Evolutionary conservation across 2,113 vertebrate species (phyloP).

Genomic region (Motacilla alba): DNA sequence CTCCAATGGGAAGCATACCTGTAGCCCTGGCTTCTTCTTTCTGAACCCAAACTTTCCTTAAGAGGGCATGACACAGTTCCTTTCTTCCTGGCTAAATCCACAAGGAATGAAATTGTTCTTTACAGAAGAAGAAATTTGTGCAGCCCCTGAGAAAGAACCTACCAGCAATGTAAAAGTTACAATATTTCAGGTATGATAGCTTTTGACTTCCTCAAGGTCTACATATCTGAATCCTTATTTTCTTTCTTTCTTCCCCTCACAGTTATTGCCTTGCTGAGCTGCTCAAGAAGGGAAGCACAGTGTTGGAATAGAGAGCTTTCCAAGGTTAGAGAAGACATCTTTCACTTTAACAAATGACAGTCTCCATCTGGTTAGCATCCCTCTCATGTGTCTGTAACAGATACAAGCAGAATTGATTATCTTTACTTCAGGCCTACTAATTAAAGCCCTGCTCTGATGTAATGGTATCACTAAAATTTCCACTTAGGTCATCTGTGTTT

Average conservation of each 20-base stretch:
- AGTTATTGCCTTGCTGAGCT: background rate
- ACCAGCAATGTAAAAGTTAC: background rate
- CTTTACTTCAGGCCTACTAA: slow-evolving; percentile 61
- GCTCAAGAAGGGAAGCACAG: background rate
- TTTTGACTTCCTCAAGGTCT: background rate
- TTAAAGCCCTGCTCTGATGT: slow-evolving; percentile 58
- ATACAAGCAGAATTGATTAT: slow-evolving; percentile 68
- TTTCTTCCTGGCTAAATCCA: background rate
- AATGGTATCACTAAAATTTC: slow-evolving; percentile 53
- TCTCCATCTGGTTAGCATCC: slow-evolving; percentile 53
- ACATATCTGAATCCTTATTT: background rate
- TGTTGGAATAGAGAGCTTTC: background rate
- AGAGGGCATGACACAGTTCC: background rate
- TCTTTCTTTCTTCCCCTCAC: background rate
- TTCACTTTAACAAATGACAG: slow-evolving; percentile 41
- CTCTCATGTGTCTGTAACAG: slow-evolving; percentile 62
- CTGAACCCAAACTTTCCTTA: background rate
- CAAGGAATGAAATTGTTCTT: background rate
- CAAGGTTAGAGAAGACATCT: slow-evolving; percentile 67
- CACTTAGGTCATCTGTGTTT: slow-evolving; percentile 33
- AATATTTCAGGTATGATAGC: background rate
- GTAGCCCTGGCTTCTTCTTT: background rate
- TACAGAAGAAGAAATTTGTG: background rate
- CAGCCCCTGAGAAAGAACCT: background rate
- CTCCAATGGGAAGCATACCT: background rate